Evolutionary conservation across 2,113 vertebrate genomes (phyloP).

Genomic region (Alaudala cheleensis): DNA sequence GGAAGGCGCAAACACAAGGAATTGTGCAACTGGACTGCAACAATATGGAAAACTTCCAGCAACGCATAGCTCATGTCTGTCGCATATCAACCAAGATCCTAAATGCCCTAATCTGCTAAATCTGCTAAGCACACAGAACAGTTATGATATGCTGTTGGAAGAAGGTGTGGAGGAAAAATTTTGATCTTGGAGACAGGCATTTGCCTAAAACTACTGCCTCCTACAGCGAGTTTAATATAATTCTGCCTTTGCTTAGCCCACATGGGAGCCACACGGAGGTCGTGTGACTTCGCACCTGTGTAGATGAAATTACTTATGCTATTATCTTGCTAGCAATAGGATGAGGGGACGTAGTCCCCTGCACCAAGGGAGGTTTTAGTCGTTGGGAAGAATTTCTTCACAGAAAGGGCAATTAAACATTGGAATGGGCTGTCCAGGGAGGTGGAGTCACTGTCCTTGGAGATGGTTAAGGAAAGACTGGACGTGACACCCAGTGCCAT

Average conservation of each 20-base stretch:
- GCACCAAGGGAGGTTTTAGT: too few species aligned
- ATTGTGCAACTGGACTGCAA: background rate
- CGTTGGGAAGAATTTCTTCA: background rate
- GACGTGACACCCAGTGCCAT: background rate
- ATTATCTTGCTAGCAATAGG: background rate
- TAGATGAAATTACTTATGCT: background rate
- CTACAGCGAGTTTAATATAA: rapidly evolving
- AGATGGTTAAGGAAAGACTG: too few species aligned
- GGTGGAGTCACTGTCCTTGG: background rate
- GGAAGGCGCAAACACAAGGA: background rate
- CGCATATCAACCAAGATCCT: rapidly evolving
- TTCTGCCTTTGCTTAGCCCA: background rate
- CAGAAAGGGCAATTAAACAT: background rate
- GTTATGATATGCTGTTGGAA: background rate
- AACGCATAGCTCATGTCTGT: background rate
- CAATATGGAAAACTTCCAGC: background rate
- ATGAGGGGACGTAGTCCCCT: background rate
- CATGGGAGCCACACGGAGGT: rapidly evolving
- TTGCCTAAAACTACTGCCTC: background rate
- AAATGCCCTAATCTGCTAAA: background rate
- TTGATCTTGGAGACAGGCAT: background rate
- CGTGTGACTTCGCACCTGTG: rapidly evolving
- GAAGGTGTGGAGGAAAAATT: rapidly evolving
- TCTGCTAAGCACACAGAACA: too few species aligned
- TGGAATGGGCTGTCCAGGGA: background rate